A percentile compares a stretch with the other conserved stretches of the same genome.
phyloP scores from a whole-genome alignment of 2,797 vertebrate genomes.

The Jordanella pulchra region DNA sequence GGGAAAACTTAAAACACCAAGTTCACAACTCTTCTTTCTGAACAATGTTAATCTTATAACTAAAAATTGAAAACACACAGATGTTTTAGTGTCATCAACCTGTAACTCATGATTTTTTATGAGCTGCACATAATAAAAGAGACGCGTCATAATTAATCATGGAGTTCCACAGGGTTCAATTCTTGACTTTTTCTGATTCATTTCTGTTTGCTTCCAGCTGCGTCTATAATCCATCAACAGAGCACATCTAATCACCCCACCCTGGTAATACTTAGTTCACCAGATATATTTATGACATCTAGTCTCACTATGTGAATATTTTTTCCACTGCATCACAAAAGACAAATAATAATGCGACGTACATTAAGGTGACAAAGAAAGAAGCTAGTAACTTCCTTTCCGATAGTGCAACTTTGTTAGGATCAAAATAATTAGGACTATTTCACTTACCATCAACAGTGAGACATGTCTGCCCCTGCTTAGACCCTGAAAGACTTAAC shows the following conservation, averaged over 20 bases:
- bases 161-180: background rate
- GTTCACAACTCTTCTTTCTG: slow-evolving; percentile 4
- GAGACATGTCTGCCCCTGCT: slow-evolving; percentile 77
- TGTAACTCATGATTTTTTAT: background rate
- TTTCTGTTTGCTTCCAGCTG: background rate
- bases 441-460: slow-evolving; percentile 74
- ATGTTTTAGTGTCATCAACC: background rate
- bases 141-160: background rate
- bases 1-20: background rate
- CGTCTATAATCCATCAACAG: background rate
- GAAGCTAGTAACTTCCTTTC: background rate
- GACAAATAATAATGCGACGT: background rate
- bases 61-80: background rate
- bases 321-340: background rate
- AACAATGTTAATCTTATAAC: background rate
- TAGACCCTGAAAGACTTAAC: slow-evolving; percentile 67
- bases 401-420: background rate
- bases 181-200: background rate
- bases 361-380: background rate
- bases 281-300: background rate
- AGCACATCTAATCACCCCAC: background rate
- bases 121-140: background rate
- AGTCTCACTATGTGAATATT: background rate
- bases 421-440: background rate
- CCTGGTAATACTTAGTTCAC: background rate